These are phyloP conservation scores for Zaprionus lineosus DNA, from an alignment of 2,888 invertebrate genomes.

Conservation along the genomic window DNA sequence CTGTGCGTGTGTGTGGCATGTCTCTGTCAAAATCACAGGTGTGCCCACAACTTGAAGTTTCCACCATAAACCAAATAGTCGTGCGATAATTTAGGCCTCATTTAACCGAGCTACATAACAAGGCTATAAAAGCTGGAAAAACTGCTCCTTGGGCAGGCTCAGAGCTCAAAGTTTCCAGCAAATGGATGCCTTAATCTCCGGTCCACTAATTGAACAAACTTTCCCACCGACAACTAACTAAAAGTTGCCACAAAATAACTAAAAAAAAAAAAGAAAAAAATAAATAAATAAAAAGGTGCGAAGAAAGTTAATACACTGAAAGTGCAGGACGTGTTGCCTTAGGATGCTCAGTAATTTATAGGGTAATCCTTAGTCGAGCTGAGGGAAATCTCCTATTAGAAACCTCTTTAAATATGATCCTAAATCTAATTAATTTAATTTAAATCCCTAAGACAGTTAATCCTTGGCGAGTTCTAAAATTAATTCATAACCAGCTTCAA, in stretches of 20 bases:
- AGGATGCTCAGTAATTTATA: no score
- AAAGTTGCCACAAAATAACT: constrained; percentile 12
- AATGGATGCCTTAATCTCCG: constrained; percentile 23
- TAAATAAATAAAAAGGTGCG: no score
- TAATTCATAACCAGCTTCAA: no score
- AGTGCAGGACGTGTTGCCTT: no score
- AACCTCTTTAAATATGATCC: no score
- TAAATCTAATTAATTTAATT: no score
- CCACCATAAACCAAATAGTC: constrained; percentile 31
- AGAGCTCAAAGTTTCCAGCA: neutral
- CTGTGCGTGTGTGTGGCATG: neutral
- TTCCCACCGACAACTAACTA: constrained; percentile 1
- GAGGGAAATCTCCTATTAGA: no score
- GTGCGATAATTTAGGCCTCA: constrained; percentile 43
- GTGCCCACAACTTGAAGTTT: constrained; percentile 14
- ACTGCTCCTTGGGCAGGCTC: neutral
- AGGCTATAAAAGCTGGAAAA: constrained; percentile 6
- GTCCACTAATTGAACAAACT: constrained; percentile 38
- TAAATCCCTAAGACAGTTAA: no score
- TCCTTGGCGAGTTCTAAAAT: no score
- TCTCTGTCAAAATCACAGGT: constrained; percentile 22
- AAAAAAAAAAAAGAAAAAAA: neutral
- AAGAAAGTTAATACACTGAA: no score
- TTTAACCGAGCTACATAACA: constrained; percentile 29
- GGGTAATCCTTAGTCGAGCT: no score